Evolutionary conservation across 2,888 invertebrate genomes (phyloP).

Genomic region (Catocala sponsa): DNA sequence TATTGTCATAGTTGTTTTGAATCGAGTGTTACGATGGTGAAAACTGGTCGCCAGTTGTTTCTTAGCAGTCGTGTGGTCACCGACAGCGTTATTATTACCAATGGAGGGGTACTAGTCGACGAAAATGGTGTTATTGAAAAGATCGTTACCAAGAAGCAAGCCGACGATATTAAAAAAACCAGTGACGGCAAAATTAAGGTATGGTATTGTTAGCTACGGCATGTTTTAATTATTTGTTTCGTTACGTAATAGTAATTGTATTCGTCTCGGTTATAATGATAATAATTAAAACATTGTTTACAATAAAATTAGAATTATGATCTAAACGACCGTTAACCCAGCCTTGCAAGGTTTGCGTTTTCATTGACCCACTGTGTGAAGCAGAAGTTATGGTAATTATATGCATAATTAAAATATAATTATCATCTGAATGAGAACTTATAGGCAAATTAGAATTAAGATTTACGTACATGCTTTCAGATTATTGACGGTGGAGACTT

Average conservation of each 20-base stretch:
- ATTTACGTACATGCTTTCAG: slow-evolving; percentile 43
- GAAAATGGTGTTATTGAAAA: slow-evolving; percentile 88
- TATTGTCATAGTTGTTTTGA: slow-evolving; percentile 29
- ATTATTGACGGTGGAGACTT: slow-evolving; percentile 65
- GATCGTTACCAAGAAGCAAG: slow-evolving; percentile 82
- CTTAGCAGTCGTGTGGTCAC: slow-evolving; percentile 84
- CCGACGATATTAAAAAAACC: slow-evolving; percentile 78
- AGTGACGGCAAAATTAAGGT: slow-evolving; percentile 86
- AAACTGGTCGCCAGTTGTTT: slow-evolving; percentile 73
- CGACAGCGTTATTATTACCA: slow-evolving; percentile 76
- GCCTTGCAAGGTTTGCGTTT: slow-evolving; percentile 11
- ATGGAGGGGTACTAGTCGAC: slow-evolving; percentile 89
- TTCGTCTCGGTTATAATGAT: background rate
- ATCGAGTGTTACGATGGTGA: slow-evolving; percentile 58
- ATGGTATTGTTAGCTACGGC: slow-evolving; percentile 30
- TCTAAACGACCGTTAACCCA: background rate
- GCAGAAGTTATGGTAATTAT: background rate
- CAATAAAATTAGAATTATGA: background rate
- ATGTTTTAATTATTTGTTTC: too few species aligned
- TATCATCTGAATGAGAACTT: background rate
- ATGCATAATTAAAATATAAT: slow-evolving; percentile 1
- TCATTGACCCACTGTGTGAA: slow-evolving; percentile 5
- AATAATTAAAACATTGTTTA: slow-evolving; percentile 6
- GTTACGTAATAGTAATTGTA: too few species aligned
- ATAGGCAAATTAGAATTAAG: background rate